Evolutionary conservation across 1,140 invertebrate genomes (phyloP).

Genomic region (Eurosta solidaginis): DNA sequence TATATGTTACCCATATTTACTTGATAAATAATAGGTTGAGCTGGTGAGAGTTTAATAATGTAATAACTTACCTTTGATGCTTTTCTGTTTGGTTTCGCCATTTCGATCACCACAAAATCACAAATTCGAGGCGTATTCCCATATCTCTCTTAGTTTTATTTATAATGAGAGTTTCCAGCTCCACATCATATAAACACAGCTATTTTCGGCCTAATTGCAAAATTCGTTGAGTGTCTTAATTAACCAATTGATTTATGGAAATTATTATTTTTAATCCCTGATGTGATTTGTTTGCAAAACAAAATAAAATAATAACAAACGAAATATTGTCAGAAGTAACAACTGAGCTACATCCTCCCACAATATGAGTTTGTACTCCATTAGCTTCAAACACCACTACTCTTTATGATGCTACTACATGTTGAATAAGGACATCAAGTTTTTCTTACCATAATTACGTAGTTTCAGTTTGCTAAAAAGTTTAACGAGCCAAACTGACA

Average conservation of each 20-base stretch:
- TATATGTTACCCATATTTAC: too few relatives aligned
- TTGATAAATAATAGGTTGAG: too few relatives aligned
- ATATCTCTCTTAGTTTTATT: too few relatives aligned
- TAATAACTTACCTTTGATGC: too few relatives aligned
- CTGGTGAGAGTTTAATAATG: too few relatives aligned
- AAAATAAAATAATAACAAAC: background rate
- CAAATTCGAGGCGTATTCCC: too few relatives aligned
- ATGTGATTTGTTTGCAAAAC: background rate
- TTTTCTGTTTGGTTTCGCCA: too few relatives aligned
- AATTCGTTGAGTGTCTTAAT: conserved; percentile 40
- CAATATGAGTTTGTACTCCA: background rate
- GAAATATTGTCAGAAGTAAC: background rate
- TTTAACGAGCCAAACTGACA: conserved; percentile 41
- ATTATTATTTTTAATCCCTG: conserved; percentile 49
- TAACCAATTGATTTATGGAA: conserved; percentile 59
- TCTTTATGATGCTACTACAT: background rate
- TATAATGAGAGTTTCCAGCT: too few relatives aligned
- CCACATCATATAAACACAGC: too few relatives aligned
- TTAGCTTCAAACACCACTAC: background rate
- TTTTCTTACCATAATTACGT: background rate
- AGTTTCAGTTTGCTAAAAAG: conserved; percentile 24
- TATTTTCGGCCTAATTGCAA: background rate
- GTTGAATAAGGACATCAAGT: background rate
- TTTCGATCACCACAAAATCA: too few relatives aligned
- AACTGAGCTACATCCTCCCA: background rate